Evolutionary conservation across 2,888 invertebrate species (phyloP), one percentile per base, ranked within the genome.

Genomic region (Chaetoderma sp.): DNA sequence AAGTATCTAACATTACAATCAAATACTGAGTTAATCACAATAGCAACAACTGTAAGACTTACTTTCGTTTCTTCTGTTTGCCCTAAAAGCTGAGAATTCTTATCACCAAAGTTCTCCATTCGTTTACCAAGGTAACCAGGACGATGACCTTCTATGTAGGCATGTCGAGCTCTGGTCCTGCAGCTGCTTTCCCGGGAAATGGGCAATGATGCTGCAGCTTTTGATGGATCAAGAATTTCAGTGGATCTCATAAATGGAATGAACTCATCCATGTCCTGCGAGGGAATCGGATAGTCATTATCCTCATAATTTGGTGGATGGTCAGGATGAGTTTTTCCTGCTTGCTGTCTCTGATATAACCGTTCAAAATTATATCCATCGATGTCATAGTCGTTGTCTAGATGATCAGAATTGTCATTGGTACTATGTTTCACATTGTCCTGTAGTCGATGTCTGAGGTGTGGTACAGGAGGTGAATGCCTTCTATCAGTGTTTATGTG

Each of bases 141-240:
- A 21, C 82, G 72, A 44, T 78, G 72, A 25, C 77, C 80, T 60
- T 82, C 79, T 27, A 72, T 68, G 70, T 86, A 86, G 4, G 78
- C 80, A 61, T 80, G 71, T 27, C 86, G 68, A 1, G 82, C 86
- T 65, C 77, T 73, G 18, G 74, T 72, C 33, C 83, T 71, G 3
- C 71, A 72, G 6, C 83, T 80, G 44, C 78, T 73, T 70, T 86
- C 86, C 52, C 86, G 65, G 27, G 84, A 85, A 33, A 84, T 57
- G 2, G 79, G 83, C 59, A 85, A 33, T 1, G 84, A 83, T 4
- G 75, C 77, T 16, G 78, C 79, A 1, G 85, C 84, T 44, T 74
- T 71, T 2, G 80, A 73, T 2, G 86, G 86, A 66, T 86, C 83
- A 8, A 86, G 76, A 10, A 86, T 72, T 57, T 82, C 83, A n/a